Evolutionary conservation across 37 sponge, comb jelly and placozoan species (phyloP).

Genomic region (Bolinopsis microptera): DNA sequence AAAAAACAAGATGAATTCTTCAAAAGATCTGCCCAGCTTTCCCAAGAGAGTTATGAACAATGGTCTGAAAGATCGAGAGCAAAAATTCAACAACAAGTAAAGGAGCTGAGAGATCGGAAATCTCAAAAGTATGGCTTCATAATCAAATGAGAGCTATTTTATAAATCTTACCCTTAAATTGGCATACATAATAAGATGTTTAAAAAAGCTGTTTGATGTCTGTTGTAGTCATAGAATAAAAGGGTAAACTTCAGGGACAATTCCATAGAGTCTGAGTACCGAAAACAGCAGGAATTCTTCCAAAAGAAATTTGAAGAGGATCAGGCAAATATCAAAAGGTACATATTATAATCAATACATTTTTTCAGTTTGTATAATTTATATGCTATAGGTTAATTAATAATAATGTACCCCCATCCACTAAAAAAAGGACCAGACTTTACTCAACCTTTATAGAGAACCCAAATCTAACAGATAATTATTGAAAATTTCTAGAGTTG

Average conservation of each 20-base stretch:
- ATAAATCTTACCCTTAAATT: too few species aligned
- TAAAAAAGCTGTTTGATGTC: too few species aligned
- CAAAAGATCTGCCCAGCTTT: conserved; percentile 33
- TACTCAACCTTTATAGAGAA: too few species aligned
- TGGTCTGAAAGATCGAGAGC: neutral
- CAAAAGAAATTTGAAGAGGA: conserved; percentile 57
- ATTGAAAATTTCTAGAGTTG: neutral
- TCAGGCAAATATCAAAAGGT: neutral
- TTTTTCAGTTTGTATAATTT: too few species aligned
- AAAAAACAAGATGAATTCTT: conserved; percentile 24
- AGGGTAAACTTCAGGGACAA: neutral
- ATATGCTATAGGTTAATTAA: too few species aligned
- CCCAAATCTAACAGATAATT: too few species aligned
- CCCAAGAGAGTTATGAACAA: conserved; percentile 41
- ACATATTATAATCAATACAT: too few species aligned
- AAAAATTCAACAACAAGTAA: conserved; percentile 16
- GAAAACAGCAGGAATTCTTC: conserved; percentile 17
- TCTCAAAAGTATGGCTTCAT: conserved; percentile 8
- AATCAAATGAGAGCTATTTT: too few species aligned
- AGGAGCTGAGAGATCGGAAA: neutral
- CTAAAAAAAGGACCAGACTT: too few species aligned
- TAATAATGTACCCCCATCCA: too few species aligned
- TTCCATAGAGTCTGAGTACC: conserved; percentile 8
- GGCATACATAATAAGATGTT: too few species aligned
- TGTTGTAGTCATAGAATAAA: too few species aligned